These are phyloP conservation scores for Lethocerus indicus DNA, from an alignment of 1,140 invertebrate genomes.

Conservation along the genomic window DNA sequence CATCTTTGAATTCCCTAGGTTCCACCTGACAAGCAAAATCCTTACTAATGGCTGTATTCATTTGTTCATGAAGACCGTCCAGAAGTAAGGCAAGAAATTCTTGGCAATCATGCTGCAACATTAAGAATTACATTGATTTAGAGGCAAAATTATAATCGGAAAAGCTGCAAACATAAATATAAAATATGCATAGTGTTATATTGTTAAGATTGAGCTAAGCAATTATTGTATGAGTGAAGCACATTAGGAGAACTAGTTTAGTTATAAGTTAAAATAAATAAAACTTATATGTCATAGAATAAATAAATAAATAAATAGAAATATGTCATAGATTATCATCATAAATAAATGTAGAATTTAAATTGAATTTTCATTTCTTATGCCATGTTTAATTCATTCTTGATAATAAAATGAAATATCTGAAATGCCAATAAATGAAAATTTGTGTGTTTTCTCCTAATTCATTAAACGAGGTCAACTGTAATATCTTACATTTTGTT, in stretches of 20 bases:
- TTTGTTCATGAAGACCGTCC: slow-evolving; percentile 48
- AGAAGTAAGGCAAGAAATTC: slow-evolving; percentile 50
- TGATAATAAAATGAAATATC: too few species aligned
- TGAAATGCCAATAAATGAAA: too few species aligned
- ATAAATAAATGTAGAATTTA: too few species aligned
- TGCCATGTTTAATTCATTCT: too few species aligned
- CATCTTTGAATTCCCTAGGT: background rate
- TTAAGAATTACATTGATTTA: background rate
- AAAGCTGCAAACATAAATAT: too few species aligned
- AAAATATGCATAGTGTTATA: background rate
- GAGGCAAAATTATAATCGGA: background rate
- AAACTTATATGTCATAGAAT: background rate
- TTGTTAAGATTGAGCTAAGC: background rate
- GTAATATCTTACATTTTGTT: too few species aligned
- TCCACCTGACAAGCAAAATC: background rate
- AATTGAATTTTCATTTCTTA: too few species aligned
- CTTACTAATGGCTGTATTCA: slow-evolving; percentile 30
- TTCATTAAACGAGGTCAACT: too few species aligned
- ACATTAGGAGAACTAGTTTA: background rate
- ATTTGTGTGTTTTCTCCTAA: too few species aligned
- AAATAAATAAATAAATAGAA: too few species aligned
- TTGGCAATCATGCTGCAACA: slow-evolving; percentile 48
- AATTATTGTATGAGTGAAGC: background rate
- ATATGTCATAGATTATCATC: too few species aligned
- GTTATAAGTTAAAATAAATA: background rate